Evolutionary conservation across 2,888 invertebrate species (phyloP).

Genomic region (Mesopsocus fuscifrons): DNA sequence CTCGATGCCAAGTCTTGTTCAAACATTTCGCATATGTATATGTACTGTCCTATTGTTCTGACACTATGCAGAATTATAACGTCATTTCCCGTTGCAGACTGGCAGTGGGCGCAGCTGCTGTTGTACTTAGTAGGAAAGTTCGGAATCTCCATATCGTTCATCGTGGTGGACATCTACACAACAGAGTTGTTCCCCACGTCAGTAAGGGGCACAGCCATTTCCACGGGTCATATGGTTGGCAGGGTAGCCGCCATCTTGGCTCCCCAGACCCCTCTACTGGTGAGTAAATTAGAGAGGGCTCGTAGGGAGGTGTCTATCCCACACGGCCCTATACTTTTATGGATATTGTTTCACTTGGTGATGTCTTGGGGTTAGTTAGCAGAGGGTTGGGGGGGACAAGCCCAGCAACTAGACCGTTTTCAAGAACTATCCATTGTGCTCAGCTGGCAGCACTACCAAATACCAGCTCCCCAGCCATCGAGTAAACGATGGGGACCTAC

Average conservation of each 20-base stretch:
- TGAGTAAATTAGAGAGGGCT: constrained; percentile 17
- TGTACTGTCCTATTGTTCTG: not conserved
- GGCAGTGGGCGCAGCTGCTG: constrained; percentile 20
- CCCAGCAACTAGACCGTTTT: too few species aligned
- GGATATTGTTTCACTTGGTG: too few species aligned
- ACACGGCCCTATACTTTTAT: too few species aligned
- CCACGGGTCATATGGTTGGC: constrained; percentile 20
- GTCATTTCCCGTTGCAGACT: too few species aligned
- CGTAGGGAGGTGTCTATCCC: too few species aligned
- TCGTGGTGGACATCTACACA: constrained; percentile 25
- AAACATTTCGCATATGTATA: not conserved
- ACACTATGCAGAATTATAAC: too few species aligned
- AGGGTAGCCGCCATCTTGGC: constrained; percentile 21
- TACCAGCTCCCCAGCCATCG: too few species aligned
- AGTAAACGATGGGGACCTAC: too few species aligned
- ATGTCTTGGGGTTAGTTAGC: too few species aligned
- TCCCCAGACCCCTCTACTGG: constrained; percentile 21
- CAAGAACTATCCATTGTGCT: too few species aligned
- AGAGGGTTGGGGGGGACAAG: too few species aligned
- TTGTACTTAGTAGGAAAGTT: constrained; percentile 26
- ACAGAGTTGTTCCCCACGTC: constrained; percentile 25
- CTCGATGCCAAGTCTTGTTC: not conserved
- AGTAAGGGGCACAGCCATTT: constrained; percentile 19
- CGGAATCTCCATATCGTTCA: constrained; percentile 25
- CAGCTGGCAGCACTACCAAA: too few species aligned